Conservation (phyloP, 2,797 vertebrate genomes). For the Decapterus maruadsi region DNA sequence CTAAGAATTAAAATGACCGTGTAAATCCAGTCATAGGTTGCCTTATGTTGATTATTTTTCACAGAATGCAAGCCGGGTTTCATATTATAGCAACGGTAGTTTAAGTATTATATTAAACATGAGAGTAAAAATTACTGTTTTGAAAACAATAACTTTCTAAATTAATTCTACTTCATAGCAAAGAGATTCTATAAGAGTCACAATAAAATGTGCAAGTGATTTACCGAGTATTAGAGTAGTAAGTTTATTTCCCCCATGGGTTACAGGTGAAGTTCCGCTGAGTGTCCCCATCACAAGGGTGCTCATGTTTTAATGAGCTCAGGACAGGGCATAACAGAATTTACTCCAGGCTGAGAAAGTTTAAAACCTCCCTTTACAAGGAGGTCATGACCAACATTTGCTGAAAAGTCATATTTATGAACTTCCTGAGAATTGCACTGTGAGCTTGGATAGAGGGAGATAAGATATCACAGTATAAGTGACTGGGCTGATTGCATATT, state of each 20-base stretch:
- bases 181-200: constrained; percentile 21
- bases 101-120: constrained; percentile 13
- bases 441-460: constrained; percentile 38
- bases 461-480: constrained; percentile 44
- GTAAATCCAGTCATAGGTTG: background rate
- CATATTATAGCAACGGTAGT: background rate
- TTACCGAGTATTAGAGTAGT: too few relatives aligned
- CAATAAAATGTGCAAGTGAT: constrained; percentile 29
- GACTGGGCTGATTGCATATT: constrained; percentile 53
- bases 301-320: constrained; percentile 59
- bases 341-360: constrained; percentile 44
- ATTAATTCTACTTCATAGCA: constrained; percentile 22
- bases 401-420: constrained; percentile 55
- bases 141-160: constrained; percentile 2
- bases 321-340: constrained; percentile 52
- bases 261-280: constrained; percentile 39
- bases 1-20: background rate
- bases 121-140: constrained; percentile 1
- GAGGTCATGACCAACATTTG: constrained; percentile 45
- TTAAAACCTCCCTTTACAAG: constrained; percentile 43
- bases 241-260: constrained; percentile 26
- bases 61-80: background rate
- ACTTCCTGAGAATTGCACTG: constrained; percentile 44
- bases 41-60: constrained; percentile 2
- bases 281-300: constrained; percentile 45